These are phyloP conservation scores for Mirza zaza DNA, from an alignment of 2,113 vertebrate genomes.

Conservation along the genomic window DNA sequence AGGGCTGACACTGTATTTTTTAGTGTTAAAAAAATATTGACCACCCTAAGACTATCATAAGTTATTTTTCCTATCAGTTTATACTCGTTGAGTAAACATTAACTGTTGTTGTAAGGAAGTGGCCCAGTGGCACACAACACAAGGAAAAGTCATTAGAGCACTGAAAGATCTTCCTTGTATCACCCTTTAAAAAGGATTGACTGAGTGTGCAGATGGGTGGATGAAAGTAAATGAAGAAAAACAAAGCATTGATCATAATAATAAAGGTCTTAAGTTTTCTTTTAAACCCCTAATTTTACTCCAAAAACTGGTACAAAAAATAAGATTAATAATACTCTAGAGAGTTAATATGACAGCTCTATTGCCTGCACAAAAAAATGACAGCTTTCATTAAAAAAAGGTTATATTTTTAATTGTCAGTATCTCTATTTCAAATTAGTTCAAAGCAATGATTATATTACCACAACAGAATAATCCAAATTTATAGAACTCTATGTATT, in stretches of 20 bases:
- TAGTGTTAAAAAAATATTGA: not conserved
- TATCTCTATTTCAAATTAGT: not conserved
- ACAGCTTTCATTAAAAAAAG: not conserved
- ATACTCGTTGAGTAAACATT: not conserved
- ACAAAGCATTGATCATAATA: not conserved
- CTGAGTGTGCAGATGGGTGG: no score
- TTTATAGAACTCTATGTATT: not conserved
- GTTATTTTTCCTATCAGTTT: not conserved
- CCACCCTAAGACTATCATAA: not conserved
- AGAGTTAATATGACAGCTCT: not conserved
- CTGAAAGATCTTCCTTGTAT: not conserved
- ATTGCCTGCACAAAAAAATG: not conserved
- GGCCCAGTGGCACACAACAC: not conserved
- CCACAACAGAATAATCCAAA: not conserved
- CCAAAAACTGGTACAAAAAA: constrained; percentile 1
- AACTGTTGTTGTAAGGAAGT: not conserved
- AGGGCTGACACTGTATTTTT: not conserved
- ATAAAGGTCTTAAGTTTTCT: not conserved
- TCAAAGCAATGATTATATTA: not conserved
- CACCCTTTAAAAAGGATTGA: not conserved
- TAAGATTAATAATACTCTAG: not conserved
- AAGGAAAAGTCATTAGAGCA: not conserved
- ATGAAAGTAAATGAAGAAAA: not conserved
- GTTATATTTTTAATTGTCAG: not conserved
- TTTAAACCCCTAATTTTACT: not conserved